phyloP scores from a whole-genome alignment of 2,113 vertebrate genomes.

The Chloropsis hardwickii region DNA sequence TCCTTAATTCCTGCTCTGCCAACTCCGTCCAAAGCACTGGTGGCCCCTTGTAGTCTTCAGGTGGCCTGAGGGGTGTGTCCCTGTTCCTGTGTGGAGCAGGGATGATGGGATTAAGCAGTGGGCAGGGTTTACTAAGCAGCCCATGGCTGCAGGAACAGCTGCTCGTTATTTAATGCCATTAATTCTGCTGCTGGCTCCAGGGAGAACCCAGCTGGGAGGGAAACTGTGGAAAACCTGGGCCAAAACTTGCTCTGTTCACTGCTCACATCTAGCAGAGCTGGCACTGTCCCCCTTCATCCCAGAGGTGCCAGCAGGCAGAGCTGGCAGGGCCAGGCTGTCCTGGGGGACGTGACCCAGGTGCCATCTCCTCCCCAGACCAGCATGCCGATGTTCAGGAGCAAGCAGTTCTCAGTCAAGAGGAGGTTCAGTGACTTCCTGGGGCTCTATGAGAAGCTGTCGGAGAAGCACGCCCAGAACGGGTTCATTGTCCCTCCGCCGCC shows the following conservation, averaged over 20 bases:
- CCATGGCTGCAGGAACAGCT: not conserved
- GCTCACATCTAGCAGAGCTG: not conserved
- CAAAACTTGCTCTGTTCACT: not conserved
- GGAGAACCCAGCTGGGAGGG: not conserved
- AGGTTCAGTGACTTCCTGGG: constrained; percentile 98
- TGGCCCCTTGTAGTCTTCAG: not conserved
- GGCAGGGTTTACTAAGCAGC: not conserved
- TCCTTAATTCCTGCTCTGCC: not conserved
- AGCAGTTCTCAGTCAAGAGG: constrained; percentile 88
- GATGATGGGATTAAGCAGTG: not conserved
- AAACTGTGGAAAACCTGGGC: not conserved
- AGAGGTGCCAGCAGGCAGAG: not conserved
- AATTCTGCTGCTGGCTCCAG: not conserved
- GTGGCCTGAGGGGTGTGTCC: not conserved
- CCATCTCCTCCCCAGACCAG: constrained; percentile 79
- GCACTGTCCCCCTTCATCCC: not conserved
- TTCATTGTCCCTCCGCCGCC: constrained; percentile 93
- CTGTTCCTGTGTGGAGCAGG: not conserved
- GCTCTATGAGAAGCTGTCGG: constrained; percentile 92
- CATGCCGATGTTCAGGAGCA: constrained; percentile 89
- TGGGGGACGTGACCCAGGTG: not conserved
- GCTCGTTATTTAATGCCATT: not conserved
- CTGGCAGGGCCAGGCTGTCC: not conserved
- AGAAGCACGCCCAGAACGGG: constrained; percentile 91
- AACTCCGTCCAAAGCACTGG: not conserved